phyloP scores from a whole-genome alignment of 2,888 invertebrate genomes.

The Tortricodes alternella region DNA sequence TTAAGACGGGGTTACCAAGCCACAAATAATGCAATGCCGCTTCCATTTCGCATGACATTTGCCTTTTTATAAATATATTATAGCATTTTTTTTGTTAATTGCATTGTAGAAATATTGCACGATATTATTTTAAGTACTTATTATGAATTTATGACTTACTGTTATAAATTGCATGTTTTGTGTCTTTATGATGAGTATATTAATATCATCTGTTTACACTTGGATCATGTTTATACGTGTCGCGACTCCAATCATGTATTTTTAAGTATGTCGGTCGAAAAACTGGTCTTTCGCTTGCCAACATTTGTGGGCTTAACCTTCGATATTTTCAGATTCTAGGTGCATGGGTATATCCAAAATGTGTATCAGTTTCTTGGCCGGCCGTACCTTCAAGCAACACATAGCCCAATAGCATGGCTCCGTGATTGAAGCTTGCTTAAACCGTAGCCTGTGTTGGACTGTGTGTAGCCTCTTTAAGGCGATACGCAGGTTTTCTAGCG shows the following conservation, averaged over 20 bases:
- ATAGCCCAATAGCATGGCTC: too few species aligned
- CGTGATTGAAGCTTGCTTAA: too few species aligned
- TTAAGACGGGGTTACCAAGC: conserved; percentile 36
- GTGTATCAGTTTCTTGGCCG: too few species aligned
- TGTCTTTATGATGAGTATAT: conserved; percentile 51
- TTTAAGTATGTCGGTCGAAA: too few species aligned
- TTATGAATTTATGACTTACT: conserved; percentile 44
- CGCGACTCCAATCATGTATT: neutral
- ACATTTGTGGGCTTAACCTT: too few species aligned
- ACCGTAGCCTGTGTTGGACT: too few species aligned
- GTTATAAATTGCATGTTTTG: conserved; percentile 65
- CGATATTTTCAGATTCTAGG: too few species aligned
- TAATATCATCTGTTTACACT: neutral
- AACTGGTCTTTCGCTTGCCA: too few species aligned
- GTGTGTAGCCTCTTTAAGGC: too few species aligned
- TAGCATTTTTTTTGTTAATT: conserved; percentile 50
- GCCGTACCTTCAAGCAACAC: too few species aligned
- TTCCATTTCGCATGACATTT: conserved; percentile 53
- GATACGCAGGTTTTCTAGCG: too few species aligned
- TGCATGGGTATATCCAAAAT: too few species aligned
- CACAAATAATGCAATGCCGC: conserved; percentile 74
- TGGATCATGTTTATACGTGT: neutral
- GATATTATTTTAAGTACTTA: conserved; percentile 46
- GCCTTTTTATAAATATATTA: neutral
- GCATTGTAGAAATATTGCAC: conserved; percentile 60